Percentiles rank a stretch among this genome's conserved stretches.
These are phyloP conservation scores for Cephus pygmeus DNA, from an alignment of 2,888 invertebrate genomes.

Conservation along the genomic window DNA sequence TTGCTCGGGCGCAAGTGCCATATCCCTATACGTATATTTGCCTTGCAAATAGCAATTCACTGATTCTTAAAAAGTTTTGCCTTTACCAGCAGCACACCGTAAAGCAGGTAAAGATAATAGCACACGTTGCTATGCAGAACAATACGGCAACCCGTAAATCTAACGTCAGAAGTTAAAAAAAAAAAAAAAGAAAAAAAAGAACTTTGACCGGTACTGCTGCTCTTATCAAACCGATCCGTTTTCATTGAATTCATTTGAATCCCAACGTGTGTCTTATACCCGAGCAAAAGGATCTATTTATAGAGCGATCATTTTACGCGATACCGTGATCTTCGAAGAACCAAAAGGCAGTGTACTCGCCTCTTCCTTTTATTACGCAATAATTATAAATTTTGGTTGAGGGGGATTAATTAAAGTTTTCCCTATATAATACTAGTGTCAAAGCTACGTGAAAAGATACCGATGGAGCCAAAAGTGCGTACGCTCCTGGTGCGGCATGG, in stretches of 20 bases:
- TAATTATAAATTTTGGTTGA: too few species aligned
- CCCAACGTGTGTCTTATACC: too few species aligned
- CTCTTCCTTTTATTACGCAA: too few species aligned
- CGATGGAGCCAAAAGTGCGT: too few species aligned
- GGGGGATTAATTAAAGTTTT: too few species aligned
- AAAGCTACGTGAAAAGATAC: too few species aligned
- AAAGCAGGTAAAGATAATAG: too few species aligned
- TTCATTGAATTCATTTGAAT: neutral
- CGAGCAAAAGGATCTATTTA: too few species aligned
- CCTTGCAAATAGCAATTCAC: neutral
- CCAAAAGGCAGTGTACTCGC: too few species aligned
- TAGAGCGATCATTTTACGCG: too few species aligned
- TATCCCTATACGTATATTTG: neutral
- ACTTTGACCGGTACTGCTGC: neutral
- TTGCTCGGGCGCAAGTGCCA: neutral
- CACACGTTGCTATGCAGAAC: neutral
- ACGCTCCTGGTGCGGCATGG: conserved; percentile 42
- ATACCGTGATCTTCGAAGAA: too few species aligned
- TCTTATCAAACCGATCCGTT: neutral
- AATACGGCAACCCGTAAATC: neutral
- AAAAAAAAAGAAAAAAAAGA: neutral
- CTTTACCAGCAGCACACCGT: neutral
- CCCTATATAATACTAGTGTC: too few species aligned
- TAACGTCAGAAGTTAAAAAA: neutral
- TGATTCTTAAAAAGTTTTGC: neutral